phyloP scores from a whole-genome alignment of 2,113 vertebrate genomes.

The Rostratula benghalensis region DNA sequence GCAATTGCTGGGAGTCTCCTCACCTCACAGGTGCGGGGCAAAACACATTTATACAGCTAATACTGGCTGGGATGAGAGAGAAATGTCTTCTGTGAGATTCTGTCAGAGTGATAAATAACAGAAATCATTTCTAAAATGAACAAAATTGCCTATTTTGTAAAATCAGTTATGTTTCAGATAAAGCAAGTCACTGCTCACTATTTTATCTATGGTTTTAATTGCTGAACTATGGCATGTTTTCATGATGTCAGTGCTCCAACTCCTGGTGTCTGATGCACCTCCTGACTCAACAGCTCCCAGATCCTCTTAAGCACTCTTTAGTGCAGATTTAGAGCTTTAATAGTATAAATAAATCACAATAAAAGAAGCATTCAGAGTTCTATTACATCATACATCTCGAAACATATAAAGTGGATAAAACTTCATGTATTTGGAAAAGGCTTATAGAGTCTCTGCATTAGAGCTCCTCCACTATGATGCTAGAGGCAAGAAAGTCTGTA shows the following conservation, averaged over 20 bases:
- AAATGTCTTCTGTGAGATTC: neutral
- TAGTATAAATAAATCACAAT: conserved; percentile 12
- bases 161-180: neutral
- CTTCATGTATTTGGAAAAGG: neutral
- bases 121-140: neutral
- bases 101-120: neutral
- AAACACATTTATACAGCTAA: neutral
- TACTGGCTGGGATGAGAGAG: neutral
- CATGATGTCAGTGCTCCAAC: neutral
- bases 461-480: neutral
- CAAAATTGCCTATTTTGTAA: neutral
- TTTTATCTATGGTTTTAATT: conserved; percentile 25
- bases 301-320: neutral
- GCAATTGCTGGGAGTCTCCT: neutral
- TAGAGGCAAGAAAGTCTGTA: neutral
- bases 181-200: neutral
- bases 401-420: neutral
- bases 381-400: neutral
- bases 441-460: neutral
- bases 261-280: neutral
- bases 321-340: conserved; percentile 13
- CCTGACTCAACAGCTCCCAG: conserved; percentile 7
- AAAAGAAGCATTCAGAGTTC: neutral
- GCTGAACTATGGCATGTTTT: neutral
- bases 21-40: neutral